Evolutionary conservation across 2,888 invertebrate species (phyloP).

Genomic region (Monopis laevigella): DNA sequence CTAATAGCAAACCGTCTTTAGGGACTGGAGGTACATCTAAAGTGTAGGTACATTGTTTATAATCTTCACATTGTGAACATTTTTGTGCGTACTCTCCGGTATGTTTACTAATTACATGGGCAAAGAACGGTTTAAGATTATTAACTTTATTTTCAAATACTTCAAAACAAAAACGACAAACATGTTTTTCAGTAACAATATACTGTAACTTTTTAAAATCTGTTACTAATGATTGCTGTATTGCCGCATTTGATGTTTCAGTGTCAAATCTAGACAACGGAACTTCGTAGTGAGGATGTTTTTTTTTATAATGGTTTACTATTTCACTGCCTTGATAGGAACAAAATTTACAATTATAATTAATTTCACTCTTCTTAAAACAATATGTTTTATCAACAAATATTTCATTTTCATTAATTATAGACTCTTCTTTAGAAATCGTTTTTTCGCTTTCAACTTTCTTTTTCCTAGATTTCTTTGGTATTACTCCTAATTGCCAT

Average conservation of each 20-base stretch:
- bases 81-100: slow-evolving; percentile 80
- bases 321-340: slow-evolving; percentile 67
- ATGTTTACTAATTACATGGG: slow-evolving; percentile 76
- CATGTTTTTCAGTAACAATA: slow-evolving; percentile 39
- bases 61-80: slow-evolving; percentile 68
- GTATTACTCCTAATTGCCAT: slow-evolving; percentile 47
- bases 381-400: slow-evolving; percentile 54
- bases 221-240: slow-evolving; percentile 57
- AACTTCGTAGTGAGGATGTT: slow-evolving; percentile 72
- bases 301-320: slow-evolving; percentile 71
- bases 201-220: slow-evolving; percentile 42
- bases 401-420: background rate
- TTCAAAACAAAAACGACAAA: slow-evolving; percentile 50
- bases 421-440: slow-evolving; percentile 29
- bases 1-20: slow-evolving; percentile 51
- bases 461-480: slow-evolving; percentile 39
- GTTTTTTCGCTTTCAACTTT: slow-evolving; percentile 31
- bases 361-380: slow-evolving; percentile 36
- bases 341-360: slow-evolving; percentile 70
- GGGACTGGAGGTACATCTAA: slow-evolving; percentile 53
- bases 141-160: slow-evolving; percentile 31
- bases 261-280: slow-evolving; percentile 69
- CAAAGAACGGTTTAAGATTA: slow-evolving; percentile 65
- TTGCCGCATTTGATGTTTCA: slow-evolving; percentile 58
- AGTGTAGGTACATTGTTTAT: slow-evolving; percentile 36